Base-by-base conservation (phyloP, 2,113 vertebrate species). In the Varanus komodoensis region DNA sequence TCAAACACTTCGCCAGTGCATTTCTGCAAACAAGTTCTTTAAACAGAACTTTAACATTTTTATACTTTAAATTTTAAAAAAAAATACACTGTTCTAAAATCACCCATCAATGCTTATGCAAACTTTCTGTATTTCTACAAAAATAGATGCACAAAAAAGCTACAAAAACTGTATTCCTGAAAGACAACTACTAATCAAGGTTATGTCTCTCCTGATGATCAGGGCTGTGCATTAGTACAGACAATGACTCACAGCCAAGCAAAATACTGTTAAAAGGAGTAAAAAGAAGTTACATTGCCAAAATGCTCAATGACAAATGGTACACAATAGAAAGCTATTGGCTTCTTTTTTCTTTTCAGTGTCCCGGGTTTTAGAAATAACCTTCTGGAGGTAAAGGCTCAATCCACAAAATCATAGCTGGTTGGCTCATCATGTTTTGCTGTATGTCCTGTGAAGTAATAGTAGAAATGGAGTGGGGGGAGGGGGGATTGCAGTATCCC, bases 31-130 rank as follows among this genome's bases (percentile, higher is more conserved):
- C 96, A 95, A 97, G 98, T 98, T 99, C 98, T 98, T 99, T 98
- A 98, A 99, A 99, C 98, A 99, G 98, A 99, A 99, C 98, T 97
- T 75, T 95, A 96, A 97, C 91, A 94, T 95, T 95, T 97, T 95
- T 94, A 96, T 95, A 93, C 93, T 95, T 96, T 97, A 95, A 91
- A 96, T 78, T 94, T 73, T 48, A 96, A 97, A 97, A 97, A 97
- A 97, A 96, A 84, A 96, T 95, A 96, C 29, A 94, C 94, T 94
- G 95, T 96, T 96, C 95, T 95, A 97, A 97, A 97, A 97, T 96
- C 97, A 93, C 96, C 94, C 97, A 95, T 94, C 94, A 32, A 95
- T 96, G 93, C 95, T 96, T 95, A 96, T 94, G 93, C 96, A 96
- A 96, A 96, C 94, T 96, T 97, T 97, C 94, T 95, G 94, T 97